Base-by-base conservation (phyloP, 2,888 invertebrate genomes). In the Agapetus fuscipes region DNA sequence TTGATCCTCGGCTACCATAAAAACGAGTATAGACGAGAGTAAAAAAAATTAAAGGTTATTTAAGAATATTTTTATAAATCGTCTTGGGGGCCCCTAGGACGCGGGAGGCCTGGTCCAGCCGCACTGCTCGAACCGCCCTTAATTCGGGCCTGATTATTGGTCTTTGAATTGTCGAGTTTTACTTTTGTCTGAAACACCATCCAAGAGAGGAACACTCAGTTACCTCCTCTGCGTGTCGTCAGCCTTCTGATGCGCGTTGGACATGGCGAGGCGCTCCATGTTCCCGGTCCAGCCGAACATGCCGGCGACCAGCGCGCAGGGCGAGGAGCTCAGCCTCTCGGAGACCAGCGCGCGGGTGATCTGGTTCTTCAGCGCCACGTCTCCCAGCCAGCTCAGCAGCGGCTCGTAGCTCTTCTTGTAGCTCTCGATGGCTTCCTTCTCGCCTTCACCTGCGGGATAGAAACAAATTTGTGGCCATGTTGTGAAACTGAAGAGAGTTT, bases 241-340 rank as follows among this genome's bases (percentile, higher is more conserved):
- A 3, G 83, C 62, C 61, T 97, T 97, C 62, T 95, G 93, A 64
- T 97, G 96, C 11, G 97, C 95, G 66, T 98, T 97, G 31, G 88
- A 86, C 48, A 87, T 66, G 47, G 96, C 94, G 49, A 97, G 77
- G 34, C 97, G 77, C 70, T 97, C 97, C 97, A 98, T 97, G 66
- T 97, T 97, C 54, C 96, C 97, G 53, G 96, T 95, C 96, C 96
- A 97, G 51, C 96, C 96, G 66, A 93, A 97, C 72, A 88, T 83
- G 43, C 89, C 86, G 49, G 97, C 97, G 32, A 96, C 93, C 35
- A 98, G 73, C 35, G 95, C 97, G 62, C 94, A 95, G 1, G 97
- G 97, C 5, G 96, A 95, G 55, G 82, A 83, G 43, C 83, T 79
- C 41, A 97, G 71, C 40, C 95, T 77, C 52, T 94, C 88, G 2